Evolutionary conservation across 2,888 invertebrate species (phyloP).

Genomic region (Epinotia ramella): DNA sequence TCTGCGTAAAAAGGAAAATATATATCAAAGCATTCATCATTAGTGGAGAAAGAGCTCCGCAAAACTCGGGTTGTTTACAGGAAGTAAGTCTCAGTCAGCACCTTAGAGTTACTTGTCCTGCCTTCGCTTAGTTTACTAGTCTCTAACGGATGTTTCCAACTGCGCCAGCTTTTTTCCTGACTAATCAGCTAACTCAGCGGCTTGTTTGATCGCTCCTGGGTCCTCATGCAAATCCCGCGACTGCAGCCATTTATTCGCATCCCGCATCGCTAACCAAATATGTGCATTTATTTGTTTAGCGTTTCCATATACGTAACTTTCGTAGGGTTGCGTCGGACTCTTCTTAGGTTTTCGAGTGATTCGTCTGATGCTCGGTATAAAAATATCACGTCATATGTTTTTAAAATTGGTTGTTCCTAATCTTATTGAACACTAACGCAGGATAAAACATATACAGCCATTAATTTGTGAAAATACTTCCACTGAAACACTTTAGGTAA

Average conservation of each 20-base stretch:
- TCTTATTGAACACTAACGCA: too few species aligned
- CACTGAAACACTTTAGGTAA: too few species aligned
- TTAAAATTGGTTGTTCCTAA: too few species aligned
- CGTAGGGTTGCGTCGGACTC: conserved; percentile 24
- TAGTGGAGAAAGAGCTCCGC: not conserved
- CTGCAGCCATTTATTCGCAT: conserved; percentile 58
- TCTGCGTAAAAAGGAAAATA: not conserved
- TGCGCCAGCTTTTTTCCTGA: conserved; percentile 33
- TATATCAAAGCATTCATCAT: conserved; percentile 6
- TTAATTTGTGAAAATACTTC: too few species aligned
- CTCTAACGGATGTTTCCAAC: conserved; percentile 24
- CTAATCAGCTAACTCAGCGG: conserved; percentile 53
- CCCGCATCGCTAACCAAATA: conserved; percentile 77
- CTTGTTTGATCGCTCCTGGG: conserved; percentile 65
- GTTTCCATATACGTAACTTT: conserved; percentile 35
- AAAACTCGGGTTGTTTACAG: conserved; percentile 5
- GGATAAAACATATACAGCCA: too few species aligned
- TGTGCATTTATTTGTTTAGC: conserved; percentile 79
- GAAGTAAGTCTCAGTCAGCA: conserved; percentile 6
- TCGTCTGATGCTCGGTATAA: not conserved
- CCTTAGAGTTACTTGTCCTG: conserved; percentile 19
- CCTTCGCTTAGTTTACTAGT: conserved; percentile 25
- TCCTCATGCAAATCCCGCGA: conserved; percentile 72
- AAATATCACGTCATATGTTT: too few species aligned
- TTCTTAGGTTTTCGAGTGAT: not conserved